Conservation (phyloP, 2,888 invertebrate species). For the Dichetophora obliterata region DNA sequence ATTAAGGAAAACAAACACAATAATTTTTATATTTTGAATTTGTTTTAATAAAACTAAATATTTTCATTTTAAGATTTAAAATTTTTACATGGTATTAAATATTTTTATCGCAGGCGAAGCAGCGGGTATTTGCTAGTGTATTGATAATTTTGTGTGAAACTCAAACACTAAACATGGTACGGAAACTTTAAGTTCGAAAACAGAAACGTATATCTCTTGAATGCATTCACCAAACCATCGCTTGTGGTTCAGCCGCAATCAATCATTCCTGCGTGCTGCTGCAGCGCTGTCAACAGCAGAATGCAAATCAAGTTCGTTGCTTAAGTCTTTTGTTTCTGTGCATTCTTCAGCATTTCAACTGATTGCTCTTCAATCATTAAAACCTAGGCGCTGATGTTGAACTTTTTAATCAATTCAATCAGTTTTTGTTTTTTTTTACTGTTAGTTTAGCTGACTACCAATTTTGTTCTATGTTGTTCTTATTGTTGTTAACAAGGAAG, state of each 20-base stretch:
- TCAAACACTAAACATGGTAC: too few relatives aligned
- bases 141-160: too few relatives aligned
- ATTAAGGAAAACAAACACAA: too few relatives aligned
- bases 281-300: conserved; percentile 19
- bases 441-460: background rate
- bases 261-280: background rate
- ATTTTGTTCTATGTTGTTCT: background rate
- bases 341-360: background rate
- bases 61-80: too few relatives aligned
- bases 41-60: too few relatives aligned
- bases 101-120: too few relatives aligned
- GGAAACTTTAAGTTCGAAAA: too few relatives aligned
- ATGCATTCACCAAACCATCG: background rate
- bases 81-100: too few relatives aligned
- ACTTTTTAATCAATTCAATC: background rate
- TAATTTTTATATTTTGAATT: too few relatives aligned
- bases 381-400: background rate
- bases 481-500: conserved; percentile 17
- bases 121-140: too few relatives aligned
- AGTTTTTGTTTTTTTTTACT: background rate
- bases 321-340: conserved; percentile 25
- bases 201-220: too few relatives aligned
- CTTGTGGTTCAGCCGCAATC: background rate
- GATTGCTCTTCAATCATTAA: conserved; percentile 17
- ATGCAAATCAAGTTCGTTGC: conserved; percentile 17